phyloP scores from a whole-genome alignment of 2,113 vertebrate species.

The Pteronura brasiliensis region DNA sequence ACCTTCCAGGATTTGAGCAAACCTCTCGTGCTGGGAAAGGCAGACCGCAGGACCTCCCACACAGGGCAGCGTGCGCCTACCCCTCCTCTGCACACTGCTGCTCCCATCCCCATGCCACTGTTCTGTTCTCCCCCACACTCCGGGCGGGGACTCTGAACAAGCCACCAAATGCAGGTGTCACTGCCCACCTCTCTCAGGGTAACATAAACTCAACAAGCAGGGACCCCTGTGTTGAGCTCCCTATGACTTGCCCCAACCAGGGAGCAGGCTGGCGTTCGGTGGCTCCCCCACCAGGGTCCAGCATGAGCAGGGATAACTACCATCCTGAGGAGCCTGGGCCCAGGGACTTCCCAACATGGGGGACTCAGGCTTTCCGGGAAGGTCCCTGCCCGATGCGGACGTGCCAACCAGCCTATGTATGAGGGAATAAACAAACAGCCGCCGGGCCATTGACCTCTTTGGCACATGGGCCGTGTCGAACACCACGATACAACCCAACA shows the following conservation, averaged over 20 bases:
- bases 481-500: background rate
- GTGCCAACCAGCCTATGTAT: accelerated
- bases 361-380: too few species aligned
- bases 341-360: background rate
- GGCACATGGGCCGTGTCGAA: too few species aligned
- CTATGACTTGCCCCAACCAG: too few species aligned
- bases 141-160: accelerated
- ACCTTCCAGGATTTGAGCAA: background rate
- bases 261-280: background rate
- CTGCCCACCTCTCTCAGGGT: background rate
- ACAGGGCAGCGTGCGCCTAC: too few species aligned
- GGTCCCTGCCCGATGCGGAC: accelerated
- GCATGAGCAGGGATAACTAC: background rate
- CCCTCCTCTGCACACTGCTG: background rate
- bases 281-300: accelerated
- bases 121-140: background rate
- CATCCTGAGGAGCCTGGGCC: background rate
- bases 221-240: background rate
- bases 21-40: background rate
- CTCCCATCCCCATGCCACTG: background rate
- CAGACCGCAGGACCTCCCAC: background rate
- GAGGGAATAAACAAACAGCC: background rate
- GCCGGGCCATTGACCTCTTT: too few species aligned
- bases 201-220: too few species aligned
- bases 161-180: background rate